phyloP scores from a whole-genome alignment of 2,797 vertebrate species.

The Onychomys arenicola region DNA sequence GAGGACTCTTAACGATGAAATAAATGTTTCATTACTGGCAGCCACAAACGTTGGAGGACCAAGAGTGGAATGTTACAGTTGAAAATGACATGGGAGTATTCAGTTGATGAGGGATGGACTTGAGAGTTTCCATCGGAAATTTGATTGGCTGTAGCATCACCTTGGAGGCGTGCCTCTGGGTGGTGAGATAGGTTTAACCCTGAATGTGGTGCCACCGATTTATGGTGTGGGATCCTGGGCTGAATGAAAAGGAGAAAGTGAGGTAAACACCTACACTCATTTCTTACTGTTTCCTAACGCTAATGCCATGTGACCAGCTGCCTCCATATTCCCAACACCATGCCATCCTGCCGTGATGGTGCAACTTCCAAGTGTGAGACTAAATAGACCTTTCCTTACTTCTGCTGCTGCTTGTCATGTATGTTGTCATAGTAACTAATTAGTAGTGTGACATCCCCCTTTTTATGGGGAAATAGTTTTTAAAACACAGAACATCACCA shows the following conservation, averaged over 20 bases:
- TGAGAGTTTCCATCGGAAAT: not conserved
- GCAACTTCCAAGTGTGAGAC: not conserved
- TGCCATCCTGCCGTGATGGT: not conserved
- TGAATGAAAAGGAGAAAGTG: not conserved
- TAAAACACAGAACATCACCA: fast-evolving
- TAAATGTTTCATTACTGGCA: not conserved
- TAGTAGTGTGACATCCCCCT: not conserved
- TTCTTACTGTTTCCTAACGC: not conserved
- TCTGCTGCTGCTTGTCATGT: not conserved
- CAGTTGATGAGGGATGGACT: not conserved
- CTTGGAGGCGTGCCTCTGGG: not conserved
- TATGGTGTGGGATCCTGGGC: not conserved
- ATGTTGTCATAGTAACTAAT: not conserved
- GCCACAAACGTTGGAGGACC: not conserved
- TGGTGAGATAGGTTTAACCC: not conserved
- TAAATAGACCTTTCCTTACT: not conserved
- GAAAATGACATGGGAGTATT: not conserved
- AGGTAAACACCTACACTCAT: not conserved
- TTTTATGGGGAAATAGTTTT: not conserved
- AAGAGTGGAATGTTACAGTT: not conserved
- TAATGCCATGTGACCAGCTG: not conserved
- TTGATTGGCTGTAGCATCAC: not conserved
- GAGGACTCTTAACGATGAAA: not conserved
- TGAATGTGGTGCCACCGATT: not conserved
- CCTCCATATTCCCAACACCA: not conserved